Evolutionary conservation across 1,140 invertebrate species (phyloP).

Genomic region (Pomacea maculata): DNA sequence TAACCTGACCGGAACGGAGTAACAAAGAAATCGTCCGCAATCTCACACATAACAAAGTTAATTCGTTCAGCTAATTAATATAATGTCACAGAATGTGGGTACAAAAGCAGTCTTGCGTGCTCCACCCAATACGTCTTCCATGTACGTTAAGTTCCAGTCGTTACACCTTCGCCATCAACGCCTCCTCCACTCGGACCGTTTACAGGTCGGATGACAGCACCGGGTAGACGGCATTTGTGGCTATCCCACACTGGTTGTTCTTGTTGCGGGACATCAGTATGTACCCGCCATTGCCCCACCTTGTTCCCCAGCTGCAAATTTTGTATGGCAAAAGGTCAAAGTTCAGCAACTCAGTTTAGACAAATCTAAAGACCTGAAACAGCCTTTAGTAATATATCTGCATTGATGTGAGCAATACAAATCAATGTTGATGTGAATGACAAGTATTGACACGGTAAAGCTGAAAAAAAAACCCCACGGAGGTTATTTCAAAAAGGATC

Average conservation of each 20-base stretch:
- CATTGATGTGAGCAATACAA: not conserved
- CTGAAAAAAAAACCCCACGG: no score
- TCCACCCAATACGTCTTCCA: no score
- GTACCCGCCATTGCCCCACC: slow-evolving; percentile 89
- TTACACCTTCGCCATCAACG: no score
- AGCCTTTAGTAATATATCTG: not conserved
- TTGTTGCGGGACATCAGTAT: slow-evolving; percentile 90
- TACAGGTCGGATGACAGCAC: slow-evolving; percentile 46
- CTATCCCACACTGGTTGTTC: slow-evolving; percentile 90
- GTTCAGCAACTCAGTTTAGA: not conserved
- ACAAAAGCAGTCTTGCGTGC: no score
- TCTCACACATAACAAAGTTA: no score
- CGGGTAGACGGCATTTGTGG: slow-evolving; percentile 74
- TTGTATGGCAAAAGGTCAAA: not conserved
- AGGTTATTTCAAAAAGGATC: no score
- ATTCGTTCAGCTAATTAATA: no score
- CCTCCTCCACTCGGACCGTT: no score
- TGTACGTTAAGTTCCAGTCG: no score
- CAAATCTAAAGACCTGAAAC: not conserved
- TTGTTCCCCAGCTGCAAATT: slow-evolving; percentile 74
- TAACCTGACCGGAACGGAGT: no score
- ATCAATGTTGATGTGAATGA: not conserved
- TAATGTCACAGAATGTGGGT: no score
- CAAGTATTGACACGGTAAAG: not conserved
- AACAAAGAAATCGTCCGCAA: no score